A percentile compares a stretch with the other conserved stretches of the same genome.
These are phyloP conservation scores for Pinctada fucata DNA, from an alignment of 2,888 invertebrate genomes.

Conservation along the genomic window DNA sequence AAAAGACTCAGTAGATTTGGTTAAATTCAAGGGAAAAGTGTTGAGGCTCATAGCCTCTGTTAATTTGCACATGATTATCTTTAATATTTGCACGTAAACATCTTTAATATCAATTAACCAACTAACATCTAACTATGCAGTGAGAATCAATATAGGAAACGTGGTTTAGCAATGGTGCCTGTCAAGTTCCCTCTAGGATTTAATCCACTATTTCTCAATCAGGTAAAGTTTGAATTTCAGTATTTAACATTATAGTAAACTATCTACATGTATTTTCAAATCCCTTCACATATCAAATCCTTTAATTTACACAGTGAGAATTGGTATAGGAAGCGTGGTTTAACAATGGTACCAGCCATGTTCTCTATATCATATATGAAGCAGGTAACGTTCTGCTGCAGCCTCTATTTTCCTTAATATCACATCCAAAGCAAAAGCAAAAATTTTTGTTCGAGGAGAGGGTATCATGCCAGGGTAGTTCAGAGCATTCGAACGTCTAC, in stretches of 20 bases:
- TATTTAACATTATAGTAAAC: too few relatives aligned
- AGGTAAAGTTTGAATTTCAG: constrained; percentile 73
- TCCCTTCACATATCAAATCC: too few relatives aligned
- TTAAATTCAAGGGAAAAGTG: not conserved
- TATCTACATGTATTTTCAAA: too few relatives aligned
- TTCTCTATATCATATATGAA: constrained; percentile 53
- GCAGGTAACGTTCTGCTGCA: too few relatives aligned
- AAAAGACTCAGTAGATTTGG: not conserved
- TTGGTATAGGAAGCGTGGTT: constrained; percentile 86
- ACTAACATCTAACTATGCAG: constrained; percentile 64
- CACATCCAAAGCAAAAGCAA: too few relatives aligned
- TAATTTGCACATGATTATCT: too few relatives aligned
- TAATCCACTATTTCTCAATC: constrained; percentile 72
- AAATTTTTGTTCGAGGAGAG: too few relatives aligned
- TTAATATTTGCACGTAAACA: too few relatives aligned
- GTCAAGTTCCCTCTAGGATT: constrained; percentile 55
- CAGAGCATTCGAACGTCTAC: too few relatives aligned
- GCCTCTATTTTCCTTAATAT: too few relatives aligned
- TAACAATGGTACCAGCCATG: constrained; percentile 55
- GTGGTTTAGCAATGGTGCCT: constrained; percentile 62
- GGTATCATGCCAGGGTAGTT: too few relatives aligned
- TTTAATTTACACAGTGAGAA: constrained; percentile 80
- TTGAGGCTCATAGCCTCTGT: not conserved
- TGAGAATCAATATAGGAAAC: constrained; percentile 90
- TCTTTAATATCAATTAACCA: too few relatives aligned